Evolutionary conservation across 2,113 vertebrate species (phyloP), one percentile per base, ranked within the genome.

Genomic region (Cinclus mexicanus): DNA sequence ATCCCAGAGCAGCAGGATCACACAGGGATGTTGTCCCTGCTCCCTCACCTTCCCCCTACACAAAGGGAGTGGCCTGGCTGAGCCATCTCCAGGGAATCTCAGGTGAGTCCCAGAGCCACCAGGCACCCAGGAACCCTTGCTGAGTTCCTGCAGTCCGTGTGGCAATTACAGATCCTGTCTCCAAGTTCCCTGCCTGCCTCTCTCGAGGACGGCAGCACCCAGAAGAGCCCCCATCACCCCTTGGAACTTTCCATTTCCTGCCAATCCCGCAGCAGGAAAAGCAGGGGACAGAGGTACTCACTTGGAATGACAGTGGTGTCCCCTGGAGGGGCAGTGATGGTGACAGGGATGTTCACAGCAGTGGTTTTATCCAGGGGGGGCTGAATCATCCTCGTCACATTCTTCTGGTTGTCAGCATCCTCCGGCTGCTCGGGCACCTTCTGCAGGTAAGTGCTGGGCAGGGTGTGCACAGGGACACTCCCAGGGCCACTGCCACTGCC

Each of bases 341-440:
- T 98, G 79, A 98, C 98, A 0, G 99, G 99, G 65, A 98, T 96
- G 49, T 98, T 98, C 85, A 97, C 98, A 44, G 98, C 79, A 65
- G 98, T 98, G 83, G 97, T 97, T 82, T 98, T 98, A 60, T 98
- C 97, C 39, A 97, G 93, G 10, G 97, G 94, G 10, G 98, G 91
- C 61, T 98, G 97, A 16, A 97, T 98, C 81, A 98, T 99, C 52
- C 98, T 97, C 4, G 97, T 98, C 59, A 99, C 98, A 0, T 99
- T 99, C 74, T 97, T 98, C 97, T 99, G 99, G 95, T 99, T 99
- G 96, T 99, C 99, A 0, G 98, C 98, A 26, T 99, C 99, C 95
- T 99, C 99, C 0, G 98, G 98, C 85, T 98, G 98, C 60, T 99
- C 98, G 0, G 97, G 96, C 23, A 98, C 97, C 95, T 98, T 99